phyloP scores from a whole-genome alignment of 1,140 invertebrate genomes.

The Glossosoma conforme region DNA sequence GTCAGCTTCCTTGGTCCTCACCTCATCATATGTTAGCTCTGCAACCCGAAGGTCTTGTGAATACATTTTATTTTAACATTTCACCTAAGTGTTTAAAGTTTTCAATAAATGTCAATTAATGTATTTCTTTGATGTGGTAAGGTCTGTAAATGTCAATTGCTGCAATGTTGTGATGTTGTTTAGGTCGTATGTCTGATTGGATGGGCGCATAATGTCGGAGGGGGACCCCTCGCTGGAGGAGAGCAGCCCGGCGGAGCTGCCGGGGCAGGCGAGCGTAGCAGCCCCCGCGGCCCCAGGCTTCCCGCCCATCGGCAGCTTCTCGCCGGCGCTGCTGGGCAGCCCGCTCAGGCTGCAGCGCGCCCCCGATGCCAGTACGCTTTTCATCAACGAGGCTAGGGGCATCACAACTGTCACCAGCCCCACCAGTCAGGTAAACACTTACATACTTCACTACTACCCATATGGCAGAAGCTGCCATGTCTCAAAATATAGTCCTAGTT shows the following conservation, averaged over 20 bases:
- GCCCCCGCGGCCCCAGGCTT: background rate
- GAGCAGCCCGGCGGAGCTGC: constrained; percentile 41
- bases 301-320: constrained; percentile 23
- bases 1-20: too few species aligned
- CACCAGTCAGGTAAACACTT: background rate
- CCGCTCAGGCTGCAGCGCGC: constrained; percentile 38
- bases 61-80: too few species aligned
- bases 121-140: too few species aligned
- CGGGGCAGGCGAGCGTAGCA: constrained; percentile 32
- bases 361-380: constrained; percentile 39
- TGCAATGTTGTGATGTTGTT: too few species aligned
- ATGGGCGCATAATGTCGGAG: constrained; percentile 47
- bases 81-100: too few species aligned
- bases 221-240: constrained; percentile 49
- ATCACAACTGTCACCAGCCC: background rate
- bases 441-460: background rate
- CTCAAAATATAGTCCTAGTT: background rate
- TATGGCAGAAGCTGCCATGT: background rate
- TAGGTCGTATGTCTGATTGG: too few species aligned
- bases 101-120: too few species aligned
- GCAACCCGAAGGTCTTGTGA: too few species aligned
- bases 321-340: constrained; percentile 30
- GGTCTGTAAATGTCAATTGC: too few species aligned
- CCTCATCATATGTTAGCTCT: too few species aligned
- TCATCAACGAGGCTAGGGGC: constrained; percentile 26